Base-by-base conservation (phyloP, 1,140 invertebrate species). In the Glomeris maerens region DNA sequence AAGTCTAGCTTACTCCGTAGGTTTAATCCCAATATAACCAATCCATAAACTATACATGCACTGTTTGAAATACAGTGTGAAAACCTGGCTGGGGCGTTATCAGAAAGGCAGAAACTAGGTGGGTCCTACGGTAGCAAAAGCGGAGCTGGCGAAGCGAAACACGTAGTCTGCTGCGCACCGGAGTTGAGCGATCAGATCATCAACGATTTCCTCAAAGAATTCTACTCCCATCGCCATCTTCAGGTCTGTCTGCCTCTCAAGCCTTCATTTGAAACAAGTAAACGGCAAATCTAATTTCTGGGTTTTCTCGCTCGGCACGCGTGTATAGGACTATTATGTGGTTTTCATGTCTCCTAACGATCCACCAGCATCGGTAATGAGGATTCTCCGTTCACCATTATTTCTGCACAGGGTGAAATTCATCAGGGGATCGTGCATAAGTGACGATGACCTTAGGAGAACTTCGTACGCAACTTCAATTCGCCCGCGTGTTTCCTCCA, bases 181-280 rank as follows among this genome's bases (percentile, higher is more conserved):
- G 91, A 86, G 0, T 70, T 98, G 3, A 88, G 94, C 59, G 84
- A 91, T 0, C 92, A 97, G 64, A 95, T 91, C 49, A 91, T 97
- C 55, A 92, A 95, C 83, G 93, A 98, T 69, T 98, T 98, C 66
- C 78, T 98, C 36, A 96, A 95, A 66, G 94, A 98, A 72, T 98
- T 98, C 72, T 98, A 96, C 65, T 92, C 93, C 20, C 92, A 98
- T 72, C 90, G 91, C 0, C 71, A 94, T 50, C 74, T 97, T 42
- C 80, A 84, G 75, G 81, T 83, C 61, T 59, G 47, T 28, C 45
- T n/a, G 28, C 14, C 20, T 7, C 5, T 48, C 3, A 27, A 10
- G 31, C 31, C 17, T 13, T 36, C 10, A 13, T 36, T 36, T 36
- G 31, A 36, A 17, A 21, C 25, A 42, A 21, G 5, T 10, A 42